These are phyloP conservation scores for Lomographa bimaculata DNA, from an alignment of 2,888 invertebrate species.

Conservation along the genomic window DNA sequence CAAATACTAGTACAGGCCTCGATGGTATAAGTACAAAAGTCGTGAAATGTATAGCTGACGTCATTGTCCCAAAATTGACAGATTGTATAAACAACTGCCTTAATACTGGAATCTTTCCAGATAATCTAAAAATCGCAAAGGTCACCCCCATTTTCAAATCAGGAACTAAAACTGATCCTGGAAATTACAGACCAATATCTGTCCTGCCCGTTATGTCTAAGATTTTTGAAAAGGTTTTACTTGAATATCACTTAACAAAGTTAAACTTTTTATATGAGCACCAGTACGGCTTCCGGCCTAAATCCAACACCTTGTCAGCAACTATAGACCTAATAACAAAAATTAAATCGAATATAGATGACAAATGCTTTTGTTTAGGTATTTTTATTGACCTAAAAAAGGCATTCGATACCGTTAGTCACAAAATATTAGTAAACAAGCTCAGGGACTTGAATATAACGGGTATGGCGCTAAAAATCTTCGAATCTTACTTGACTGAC, in stretches of 20 bases:
- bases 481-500: constrained; percentile 11
- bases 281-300: constrained; percentile 22
- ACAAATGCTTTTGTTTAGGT: constrained; percentile 13
- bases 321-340: constrained; percentile 15
- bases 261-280: constrained; percentile 7
- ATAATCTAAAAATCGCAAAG: constrained; percentile 8
- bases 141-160: constrained; percentile 18
- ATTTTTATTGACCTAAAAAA: constrained; percentile 21
- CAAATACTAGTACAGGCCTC: constrained; percentile 10
- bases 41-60: constrained; percentile 10
- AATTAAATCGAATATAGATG: constrained; percentile 15
- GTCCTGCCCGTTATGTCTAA: constrained; percentile 8
- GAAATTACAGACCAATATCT: constrained; percentile 20
- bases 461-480: constrained; percentile 5
- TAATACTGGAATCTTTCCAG: neutral
- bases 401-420: constrained; percentile 18
- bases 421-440: constrained; percentile 6
- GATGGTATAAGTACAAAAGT: constrained; percentile 10
- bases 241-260: constrained; percentile 6
- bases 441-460: constrained; percentile 7
- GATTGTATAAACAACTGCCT: constrained; percentile 7
- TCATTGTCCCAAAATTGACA: neutral
- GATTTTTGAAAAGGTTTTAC: constrained; percentile 15
- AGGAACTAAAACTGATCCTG: constrained; percentile 12
- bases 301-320: constrained; percentile 20